Evolutionary conservation across 53 echinoderm and acorn worm genomes (phyloP), one percentile per base, ranked within the genome.

Genomic region (Zoroaster sp.): DNA sequence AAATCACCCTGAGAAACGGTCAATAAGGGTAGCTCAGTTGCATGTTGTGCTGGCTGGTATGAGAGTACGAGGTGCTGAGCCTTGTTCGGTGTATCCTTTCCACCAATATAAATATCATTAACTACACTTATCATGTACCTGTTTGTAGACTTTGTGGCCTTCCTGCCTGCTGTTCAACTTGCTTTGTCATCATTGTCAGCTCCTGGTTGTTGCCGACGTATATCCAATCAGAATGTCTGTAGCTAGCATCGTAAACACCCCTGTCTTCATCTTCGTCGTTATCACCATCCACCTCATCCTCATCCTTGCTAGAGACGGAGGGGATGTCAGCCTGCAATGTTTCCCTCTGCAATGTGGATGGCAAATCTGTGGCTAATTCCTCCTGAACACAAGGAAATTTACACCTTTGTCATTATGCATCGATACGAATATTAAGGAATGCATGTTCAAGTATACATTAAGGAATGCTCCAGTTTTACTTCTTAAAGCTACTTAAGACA

Each of bases 211-310:
- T 83, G 39, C 93, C 95, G 7, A 86, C 73, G 38, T 90, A 90
- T 25, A 90, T 90, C 95, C 95, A 95, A 44, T 90, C 90, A 18
- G 88, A 90, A 20, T 85, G 80, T 66, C 93, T 79, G 83, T 90
- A 95, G 87, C 92, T 90, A 28, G 72, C 91, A 81, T 96, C 91
- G 77, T 91, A 75, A 7, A 93, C 87, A 0, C 94, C 96, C 1
- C 81, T 81, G 34, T 91, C 94, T 4, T 94, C 91, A 40, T 94
- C 94, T 3, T 93, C 93, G 5, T 90, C 94, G 46, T 88, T 88
- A 25, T 87, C 83, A 8, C 17, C 59, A 42, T 67, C 77, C 31
- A 14, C 87, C 21, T 89, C 90, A 28, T 55, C 75, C 0, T 74
- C 88, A 38, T 74, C 52, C 23, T 23, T 45, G 37, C 68, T 83